These are phyloP conservation scores for Notodonta ziczac DNA, from an alignment of 2,888 invertebrate genomes.

Conservation along the genomic window DNA sequence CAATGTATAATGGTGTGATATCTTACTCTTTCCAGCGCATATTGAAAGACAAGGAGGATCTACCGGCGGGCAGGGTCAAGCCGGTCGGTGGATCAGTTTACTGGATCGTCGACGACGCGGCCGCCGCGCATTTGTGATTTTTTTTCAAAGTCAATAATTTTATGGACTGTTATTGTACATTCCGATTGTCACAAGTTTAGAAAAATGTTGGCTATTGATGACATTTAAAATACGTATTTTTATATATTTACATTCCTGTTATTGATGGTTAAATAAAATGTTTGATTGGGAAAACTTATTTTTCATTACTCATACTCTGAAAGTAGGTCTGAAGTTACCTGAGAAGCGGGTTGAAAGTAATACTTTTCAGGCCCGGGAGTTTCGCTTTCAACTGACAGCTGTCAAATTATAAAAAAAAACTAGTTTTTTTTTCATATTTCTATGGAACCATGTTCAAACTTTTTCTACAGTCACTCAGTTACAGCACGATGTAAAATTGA, in stretches of 20 bases:
- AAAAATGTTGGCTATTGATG: constrained; percentile 1
- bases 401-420: too few species aligned
- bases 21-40: constrained; percentile 86
- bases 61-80: constrained; percentile 91
- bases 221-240: constrained; percentile 17
- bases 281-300: constrained; percentile 26
- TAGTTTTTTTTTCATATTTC: too few species aligned
- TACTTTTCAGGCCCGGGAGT: too few species aligned
- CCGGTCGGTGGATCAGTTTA: constrained; percentile 88
- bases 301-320: too few species aligned
- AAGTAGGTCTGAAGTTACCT: too few species aligned
- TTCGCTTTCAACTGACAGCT: too few species aligned
- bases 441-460: too few species aligned
- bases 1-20: not conserved
- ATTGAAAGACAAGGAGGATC: constrained; percentile 88
- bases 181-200: not conserved
- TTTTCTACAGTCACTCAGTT: too few species aligned
- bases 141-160: not conserved
- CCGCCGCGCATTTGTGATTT: constrained; percentile 62
- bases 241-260: constrained; percentile 47
- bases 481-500: too few species aligned
- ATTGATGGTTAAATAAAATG: constrained; percentile 36
- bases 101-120: constrained; percentile 86
- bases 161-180: not conserved
- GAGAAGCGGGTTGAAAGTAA: too few species aligned